Conservation (phyloP, 2,113 vertebrate genomes). For the Catharus fuscescens region DNA sequence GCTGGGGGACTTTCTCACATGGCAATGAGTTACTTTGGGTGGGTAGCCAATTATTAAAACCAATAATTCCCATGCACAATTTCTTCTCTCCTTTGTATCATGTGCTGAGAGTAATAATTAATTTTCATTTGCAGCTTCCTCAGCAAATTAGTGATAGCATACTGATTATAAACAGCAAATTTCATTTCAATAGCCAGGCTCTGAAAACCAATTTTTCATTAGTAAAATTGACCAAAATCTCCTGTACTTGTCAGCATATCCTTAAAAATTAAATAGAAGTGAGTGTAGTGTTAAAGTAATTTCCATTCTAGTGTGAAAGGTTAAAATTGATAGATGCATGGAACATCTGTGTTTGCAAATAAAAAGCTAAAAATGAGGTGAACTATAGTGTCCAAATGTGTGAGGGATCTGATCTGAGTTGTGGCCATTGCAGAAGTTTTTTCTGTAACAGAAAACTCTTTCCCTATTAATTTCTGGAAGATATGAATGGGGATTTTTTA, state of each 20-base stretch:
- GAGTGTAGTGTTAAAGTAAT: not conserved
- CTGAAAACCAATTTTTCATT: not conserved
- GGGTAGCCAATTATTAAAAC: not conserved
- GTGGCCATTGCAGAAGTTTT: not conserved
- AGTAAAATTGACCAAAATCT: not conserved
- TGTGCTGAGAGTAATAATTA: not conserved
- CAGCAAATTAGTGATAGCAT: not conserved
- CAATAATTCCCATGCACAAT: not conserved
- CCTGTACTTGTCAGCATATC: not conserved
- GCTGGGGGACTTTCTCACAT: not conserved
- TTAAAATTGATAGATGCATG: not conserved
- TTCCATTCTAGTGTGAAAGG: not conserved
- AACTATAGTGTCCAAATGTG: not conserved
- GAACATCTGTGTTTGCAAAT: not conserved
- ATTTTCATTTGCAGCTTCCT: not conserved
- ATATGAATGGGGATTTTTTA: not conserved
- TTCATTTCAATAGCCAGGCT: not conserved
- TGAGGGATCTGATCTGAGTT: not conserved
- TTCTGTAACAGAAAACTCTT: not conserved
- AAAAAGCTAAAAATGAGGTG: not conserved
- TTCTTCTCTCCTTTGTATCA: not conserved
- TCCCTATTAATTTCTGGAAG: not conserved
- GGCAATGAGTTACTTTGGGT: not conserved
- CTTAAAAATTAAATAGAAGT: not conserved
- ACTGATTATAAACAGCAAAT: not conserved